A percentile compares a stretch with the other conserved stretches of the same genome.
These are phyloP conservation scores for Drosophila demipolita DNA, from an alignment of 2,888 invertebrate species.

Conservation along the genomic window DNA sequence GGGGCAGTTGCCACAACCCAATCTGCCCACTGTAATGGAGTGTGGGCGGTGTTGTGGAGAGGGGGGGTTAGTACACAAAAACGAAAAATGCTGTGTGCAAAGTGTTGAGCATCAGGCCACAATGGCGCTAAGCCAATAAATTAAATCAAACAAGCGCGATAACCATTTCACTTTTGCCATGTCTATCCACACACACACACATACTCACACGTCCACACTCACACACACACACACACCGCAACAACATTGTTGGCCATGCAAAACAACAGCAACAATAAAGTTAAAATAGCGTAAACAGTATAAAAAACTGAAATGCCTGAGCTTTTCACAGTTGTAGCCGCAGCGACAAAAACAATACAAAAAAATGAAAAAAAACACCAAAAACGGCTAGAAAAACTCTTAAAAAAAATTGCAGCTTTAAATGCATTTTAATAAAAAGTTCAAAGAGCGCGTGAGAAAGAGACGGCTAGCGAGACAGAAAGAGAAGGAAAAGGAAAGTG, in stretches of 20 bases:
- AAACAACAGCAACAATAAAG: constrained; percentile 61
- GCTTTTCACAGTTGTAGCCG: constrained; percentile 55
- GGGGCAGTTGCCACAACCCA: constrained; percentile 15
- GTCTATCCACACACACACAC: constrained; percentile 55
- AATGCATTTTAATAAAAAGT: constrained; percentile 69
- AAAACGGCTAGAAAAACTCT: constrained; percentile 22
- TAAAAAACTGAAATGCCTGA: constrained; percentile 69
- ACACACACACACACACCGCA: constrained; percentile 8
- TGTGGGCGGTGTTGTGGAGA: no score
- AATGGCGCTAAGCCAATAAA: constrained; percentile 83
- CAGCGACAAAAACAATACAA: constrained; percentile 33
- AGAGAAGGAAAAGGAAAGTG: not conserved
- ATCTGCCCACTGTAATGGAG: no score
- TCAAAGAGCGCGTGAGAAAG: constrained; percentile 1
- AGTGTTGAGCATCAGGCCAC: constrained; percentile 80
- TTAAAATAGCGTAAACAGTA: constrained; percentile 73
- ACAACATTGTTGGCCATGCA: constrained; percentile 49
- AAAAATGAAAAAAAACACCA: constrained; percentile 15
- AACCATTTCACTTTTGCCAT: constrained; percentile 78
- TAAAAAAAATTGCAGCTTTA: constrained; percentile 36
- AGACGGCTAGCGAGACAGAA: not conserved
- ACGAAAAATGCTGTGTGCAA: constrained; percentile 59
- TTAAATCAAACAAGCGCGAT: constrained; percentile 82
- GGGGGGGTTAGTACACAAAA: not conserved
- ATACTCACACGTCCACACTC: constrained; percentile 2